Conservation (phyloP, 2,113 vertebrate genomes). For the Bufo bufo region DNA sequence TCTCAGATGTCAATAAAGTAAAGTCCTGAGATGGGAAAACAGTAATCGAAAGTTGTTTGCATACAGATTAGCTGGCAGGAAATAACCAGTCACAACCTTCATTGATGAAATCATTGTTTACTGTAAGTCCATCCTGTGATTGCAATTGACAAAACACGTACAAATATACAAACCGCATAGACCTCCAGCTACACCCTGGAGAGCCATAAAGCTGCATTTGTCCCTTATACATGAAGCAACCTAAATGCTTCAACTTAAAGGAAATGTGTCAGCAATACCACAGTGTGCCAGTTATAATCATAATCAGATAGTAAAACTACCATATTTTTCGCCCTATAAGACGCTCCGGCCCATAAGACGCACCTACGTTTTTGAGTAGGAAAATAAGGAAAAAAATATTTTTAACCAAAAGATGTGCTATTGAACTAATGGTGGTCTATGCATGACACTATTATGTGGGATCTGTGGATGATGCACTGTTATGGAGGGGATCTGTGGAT, state of each 20-base stretch:
- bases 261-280: too few relatives aligned
- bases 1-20: neutral
- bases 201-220: neutral
- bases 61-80: slow-evolving; percentile 38
- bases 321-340: too few relatives aligned
- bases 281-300: too few relatives aligned
- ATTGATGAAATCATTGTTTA: slow-evolving; percentile 45
- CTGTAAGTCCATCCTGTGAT: slow-evolving; percentile 25
- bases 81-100: slow-evolving; percentile 2
- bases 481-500: too few relatives aligned
- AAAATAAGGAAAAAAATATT: too few relatives aligned
- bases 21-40: neutral
- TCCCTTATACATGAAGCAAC: neutral
- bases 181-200: neutral
- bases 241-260: neutral
- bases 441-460: too few relatives aligned
- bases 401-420: too few relatives aligned
- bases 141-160: slow-evolving; percentile 5
- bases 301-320: too few relatives aligned
- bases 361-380: too few relatives aligned
- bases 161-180: slow-evolving; percentile 23
- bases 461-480: too few relatives aligned
- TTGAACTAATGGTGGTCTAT: too few relatives aligned
- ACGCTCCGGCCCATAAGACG: too few relatives aligned
- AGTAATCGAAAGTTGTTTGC: neutral